Base-by-base conservation (phyloP, 2,888 invertebrate genomes). In the Eumacrocentrus americanus region DNA sequence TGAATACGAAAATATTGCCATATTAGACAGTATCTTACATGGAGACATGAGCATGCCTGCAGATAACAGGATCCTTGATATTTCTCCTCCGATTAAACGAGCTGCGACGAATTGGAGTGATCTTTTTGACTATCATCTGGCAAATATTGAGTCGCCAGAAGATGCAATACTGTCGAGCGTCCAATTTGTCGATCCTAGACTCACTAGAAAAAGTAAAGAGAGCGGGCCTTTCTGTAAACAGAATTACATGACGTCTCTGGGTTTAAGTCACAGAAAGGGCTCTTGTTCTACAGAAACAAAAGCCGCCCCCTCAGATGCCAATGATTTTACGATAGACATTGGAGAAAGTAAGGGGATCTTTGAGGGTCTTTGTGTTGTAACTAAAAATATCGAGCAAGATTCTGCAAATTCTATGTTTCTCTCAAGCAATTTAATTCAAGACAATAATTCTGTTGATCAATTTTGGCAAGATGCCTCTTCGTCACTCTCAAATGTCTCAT, bases 121-220 rank as follows among this genome's bases (percentile, higher is more conserved):
- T 47, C 58, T 65, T 7, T 62, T 66, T 37, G 63, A 65, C 61
- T 65, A 63, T 56, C 61, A 61, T 37, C 44, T 69, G 25, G 62
- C 60, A 35, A 67, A 67, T 47, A 70, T 74, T 60, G 71, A 70
- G 35, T 70, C 64, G 1, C 64, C 66, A 1, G 70, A 53, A n/a
- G 70, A 71, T 56, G 66, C 66, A 34, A 60, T 68, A 25, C 68
- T 67, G 29, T 68, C 71, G 4, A 71, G 64, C 35, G 64, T 68
- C 3, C 67, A 70, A 22, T 65, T 69, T 37, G 67, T 75, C 6
- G 70, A 74, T 59, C 72, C 74, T 6, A 60, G 67, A 16, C 58
- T 73, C 3, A 63, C 64, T 2, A 44, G 54, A 29, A 64, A 60
- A 42, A 65, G 18, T 20, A 34, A 38, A 16, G 37, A 2, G 2